Conservation (phyloP, 2,113 vertebrate species). For the Megatriorchis doriae region DNA sequence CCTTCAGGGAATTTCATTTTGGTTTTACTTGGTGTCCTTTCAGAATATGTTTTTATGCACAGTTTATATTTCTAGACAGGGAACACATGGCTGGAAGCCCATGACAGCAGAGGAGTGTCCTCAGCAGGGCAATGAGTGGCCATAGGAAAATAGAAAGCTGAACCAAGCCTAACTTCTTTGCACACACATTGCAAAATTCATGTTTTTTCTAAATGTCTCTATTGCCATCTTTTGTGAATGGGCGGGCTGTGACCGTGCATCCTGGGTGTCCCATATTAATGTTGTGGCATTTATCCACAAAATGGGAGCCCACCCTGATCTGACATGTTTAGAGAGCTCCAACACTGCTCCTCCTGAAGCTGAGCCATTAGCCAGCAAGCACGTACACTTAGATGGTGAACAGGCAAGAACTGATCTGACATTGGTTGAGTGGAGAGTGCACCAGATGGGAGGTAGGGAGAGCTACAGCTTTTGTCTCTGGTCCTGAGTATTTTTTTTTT, state of each 20-base stretch:
- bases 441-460: not conserved
- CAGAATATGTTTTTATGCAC: not conserved
- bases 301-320: not conserved
- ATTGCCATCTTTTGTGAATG: not conserved
- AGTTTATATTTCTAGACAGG: not conserved
- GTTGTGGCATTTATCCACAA: not conserved
- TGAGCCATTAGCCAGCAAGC: not conserved
- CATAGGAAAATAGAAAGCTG: not conserved
- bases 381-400: not conserved
- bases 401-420: not conserved
- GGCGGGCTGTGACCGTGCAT: not conserved
- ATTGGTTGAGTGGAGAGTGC: not conserved
- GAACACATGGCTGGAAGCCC: not conserved
- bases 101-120: not conserved
- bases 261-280: not conserved
- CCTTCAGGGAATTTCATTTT: not conserved
- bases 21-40: not conserved
- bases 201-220: not conserved
- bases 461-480: not conserved
- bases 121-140: not conserved
- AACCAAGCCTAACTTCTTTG: not conserved
- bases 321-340: not conserved
- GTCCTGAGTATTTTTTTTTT: not conserved
- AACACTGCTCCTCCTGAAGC: not conserved
- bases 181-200: not conserved